These are phyloP conservation scores for Arizona elegans DNA, from an alignment of 2,113 vertebrate genomes.

Conservation along the genomic window DNA sequence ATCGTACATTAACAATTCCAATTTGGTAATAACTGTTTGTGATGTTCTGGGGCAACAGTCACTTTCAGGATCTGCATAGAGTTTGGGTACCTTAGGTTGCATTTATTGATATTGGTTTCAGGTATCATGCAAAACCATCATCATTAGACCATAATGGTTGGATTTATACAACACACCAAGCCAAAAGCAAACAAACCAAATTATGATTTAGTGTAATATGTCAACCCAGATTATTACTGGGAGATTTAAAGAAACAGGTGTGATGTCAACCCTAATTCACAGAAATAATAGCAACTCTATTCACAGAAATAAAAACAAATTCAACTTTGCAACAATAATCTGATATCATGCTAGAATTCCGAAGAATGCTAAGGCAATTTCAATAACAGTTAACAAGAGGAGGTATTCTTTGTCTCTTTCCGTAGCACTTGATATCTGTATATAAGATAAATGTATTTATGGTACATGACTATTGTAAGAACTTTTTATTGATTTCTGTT, in stretches of 20 bases:
- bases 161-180: neutral
- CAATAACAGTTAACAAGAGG: neutral
- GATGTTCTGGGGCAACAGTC: too few relatives aligned
- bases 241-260: neutral
- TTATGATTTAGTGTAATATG: neutral
- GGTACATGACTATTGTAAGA: neutral
- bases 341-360: too few relatives aligned
- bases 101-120: neutral
- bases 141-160: neutral
- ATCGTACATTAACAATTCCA: too few relatives aligned
- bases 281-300: neutral
- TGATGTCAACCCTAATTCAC: neutral
- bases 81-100: neutral
- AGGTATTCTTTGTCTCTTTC: neutral
- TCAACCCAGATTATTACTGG: neutral
- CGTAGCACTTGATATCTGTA: neutral
- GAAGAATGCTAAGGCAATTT: neutral
- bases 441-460: neutral
- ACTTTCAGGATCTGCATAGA: neutral
- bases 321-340: neutral
- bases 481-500: neutral
- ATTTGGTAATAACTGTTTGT: too few relatives aligned
- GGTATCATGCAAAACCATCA: neutral
- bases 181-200: neutral
- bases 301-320: neutral